phyloP scores from a whole-genome alignment of 2,113 vertebrate genomes.

The Mus pahari region DNA sequence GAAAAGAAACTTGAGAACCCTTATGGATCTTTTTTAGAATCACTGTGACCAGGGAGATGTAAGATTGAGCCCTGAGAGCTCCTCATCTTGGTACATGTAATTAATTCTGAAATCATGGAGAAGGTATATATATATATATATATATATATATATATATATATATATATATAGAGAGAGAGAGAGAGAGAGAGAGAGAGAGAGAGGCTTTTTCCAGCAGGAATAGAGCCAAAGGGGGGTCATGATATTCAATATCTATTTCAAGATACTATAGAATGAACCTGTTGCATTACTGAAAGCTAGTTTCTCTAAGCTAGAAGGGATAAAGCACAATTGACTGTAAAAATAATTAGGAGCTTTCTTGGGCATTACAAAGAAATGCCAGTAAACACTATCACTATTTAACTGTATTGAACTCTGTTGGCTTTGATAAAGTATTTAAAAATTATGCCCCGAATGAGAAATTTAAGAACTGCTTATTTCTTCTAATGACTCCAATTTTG shows the following conservation, averaged over 20 bases:
- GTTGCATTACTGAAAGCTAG: neutral
- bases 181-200: too few relatives aligned
- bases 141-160: too few relatives aligned
- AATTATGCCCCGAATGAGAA: conserved; percentile 49
- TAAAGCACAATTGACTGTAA: neutral
- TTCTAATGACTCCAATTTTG: conserved; percentile 48
- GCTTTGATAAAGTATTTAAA: conserved; percentile 48
- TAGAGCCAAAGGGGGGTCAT: neutral
- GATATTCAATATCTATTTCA: neutral
- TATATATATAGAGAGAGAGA: too few relatives aligned
- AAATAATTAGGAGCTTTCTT: neutral
- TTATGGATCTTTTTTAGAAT: neutral
- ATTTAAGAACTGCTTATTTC: conserved; percentile 51
- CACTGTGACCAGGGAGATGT: neutral
- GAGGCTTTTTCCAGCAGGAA: neutral
- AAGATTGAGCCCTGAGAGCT: neutral
- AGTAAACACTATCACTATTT: conserved; percentile 25
- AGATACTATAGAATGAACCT: neutral
- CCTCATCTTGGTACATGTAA: neutral
- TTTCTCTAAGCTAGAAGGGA: neutral
- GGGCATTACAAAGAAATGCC: conserved; percentile 15
- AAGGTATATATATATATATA: neutral
- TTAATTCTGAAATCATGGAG: neutral
- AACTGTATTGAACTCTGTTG: conserved; percentile 43
- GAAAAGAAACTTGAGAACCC: neutral